Evolutionary conservation across 1,140 invertebrate genomes (phyloP), one percentile per base, ranked within the genome.

Genomic region (Drosophila oshimai): DNA sequence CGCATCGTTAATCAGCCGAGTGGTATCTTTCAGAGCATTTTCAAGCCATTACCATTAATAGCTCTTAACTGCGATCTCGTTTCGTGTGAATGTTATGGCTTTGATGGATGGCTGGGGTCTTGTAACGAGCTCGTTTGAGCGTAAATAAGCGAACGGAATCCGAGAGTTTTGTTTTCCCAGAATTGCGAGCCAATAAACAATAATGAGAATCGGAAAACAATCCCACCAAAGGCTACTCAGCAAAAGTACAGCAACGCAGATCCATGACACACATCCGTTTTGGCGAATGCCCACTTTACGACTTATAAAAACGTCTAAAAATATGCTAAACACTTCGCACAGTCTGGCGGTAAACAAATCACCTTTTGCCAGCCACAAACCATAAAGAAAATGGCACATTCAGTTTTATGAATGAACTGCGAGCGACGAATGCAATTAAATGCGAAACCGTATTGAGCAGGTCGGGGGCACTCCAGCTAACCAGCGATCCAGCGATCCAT

Each of bases 231-330:
- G 28, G 7, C 28, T 9, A 51, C 17, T 41, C 49, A 46, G 49
- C 20, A 33, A 55, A 29, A 37, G 45, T 54, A 34, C 41, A 9
- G 36, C 20, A 17, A 17, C 6, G 18, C 53, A 37, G 9, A 62
- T 33, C 37, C 57, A 58, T 70, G 73, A 77, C 74, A 77, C 58
- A 77, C 68, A 60, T 73, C 64, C 71, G 73, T 39, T 72, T 42
- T 22, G 46, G 34, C 46, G 24, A 47, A 49, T 51, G 33, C 39
- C 15, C 36, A 46, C 64, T 78, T 78, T 78, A 78, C 62, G 53
- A 53, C 61, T 68, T 76, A 44, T 72, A 73, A 78, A 73, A 68
- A 73, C 26, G 53, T 77, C 74, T 77, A 78, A 78, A 78, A 73
- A 73, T 78, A 79, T 78, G 74, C 45, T 53, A 71, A 71, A 76